Conservation (phyloP, 2,797 vertebrate genomes). For the Pangasius sanitwongsei region DNA sequence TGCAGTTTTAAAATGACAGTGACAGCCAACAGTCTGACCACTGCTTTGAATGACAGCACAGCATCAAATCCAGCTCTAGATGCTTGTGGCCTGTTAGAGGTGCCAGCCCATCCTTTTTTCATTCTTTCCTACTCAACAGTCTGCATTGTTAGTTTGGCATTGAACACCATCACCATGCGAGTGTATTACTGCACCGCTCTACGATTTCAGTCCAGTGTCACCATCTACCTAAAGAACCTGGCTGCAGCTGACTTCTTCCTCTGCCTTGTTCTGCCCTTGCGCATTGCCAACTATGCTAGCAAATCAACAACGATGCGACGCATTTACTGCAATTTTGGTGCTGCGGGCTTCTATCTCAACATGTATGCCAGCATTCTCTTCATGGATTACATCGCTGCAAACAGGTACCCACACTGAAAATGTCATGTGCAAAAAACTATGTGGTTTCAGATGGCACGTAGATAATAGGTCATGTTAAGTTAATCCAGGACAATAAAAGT, state of each 20-base stretch:
- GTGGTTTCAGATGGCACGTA: background rate
- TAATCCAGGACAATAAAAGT: background rate
- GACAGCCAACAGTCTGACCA: background rate
- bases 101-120: slow-evolving; percentile 52
- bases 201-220: slow-evolving; percentile 61
- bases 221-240: slow-evolving; percentile 75
- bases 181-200: slow-evolving; percentile 67
- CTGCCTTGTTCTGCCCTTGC: slow-evolving; percentile 69
- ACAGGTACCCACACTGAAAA: slow-evolving; percentile 64
- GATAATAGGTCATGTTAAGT: background rate
- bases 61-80: background rate
- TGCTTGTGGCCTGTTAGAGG: background rate
- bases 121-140: slow-evolving; percentile 62
- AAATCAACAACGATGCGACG: slow-evolving; percentile 1
- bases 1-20: background rate
- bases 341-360: slow-evolving; percentile 72
- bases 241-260: slow-evolving; percentile 71
- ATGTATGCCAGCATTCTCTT: slow-evolving; percentile 79
- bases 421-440: background rate
- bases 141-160: slow-evolving; percentile 67
- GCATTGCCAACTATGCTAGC: slow-evolving; percentile 60
- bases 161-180: slow-evolving; percentile 70
- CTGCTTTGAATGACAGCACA: background rate
- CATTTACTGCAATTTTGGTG: slow-evolving; percentile 69
- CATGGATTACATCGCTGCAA: slow-evolving; percentile 74